Conservation (phyloP, 2,113 vertebrate genomes). For the Mixornis gularis region DNA sequence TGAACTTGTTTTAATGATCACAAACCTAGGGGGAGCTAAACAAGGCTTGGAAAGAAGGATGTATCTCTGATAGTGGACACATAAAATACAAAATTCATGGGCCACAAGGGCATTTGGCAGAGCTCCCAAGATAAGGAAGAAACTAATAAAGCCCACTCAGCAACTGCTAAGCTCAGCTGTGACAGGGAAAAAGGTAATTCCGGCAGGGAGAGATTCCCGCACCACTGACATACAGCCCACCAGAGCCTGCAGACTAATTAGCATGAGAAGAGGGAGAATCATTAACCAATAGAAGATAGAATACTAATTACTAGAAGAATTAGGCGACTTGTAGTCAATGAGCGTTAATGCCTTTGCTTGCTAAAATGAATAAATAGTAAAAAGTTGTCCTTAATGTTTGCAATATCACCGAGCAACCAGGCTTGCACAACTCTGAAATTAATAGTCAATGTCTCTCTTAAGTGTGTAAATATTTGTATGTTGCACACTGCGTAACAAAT, state of each 20-base stretch:
- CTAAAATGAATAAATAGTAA: not conserved
- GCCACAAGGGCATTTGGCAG: not conserved
- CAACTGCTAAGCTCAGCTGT: not conserved
- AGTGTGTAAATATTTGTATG: not conserved
- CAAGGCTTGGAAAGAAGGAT: not conserved
- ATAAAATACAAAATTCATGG: not conserved
- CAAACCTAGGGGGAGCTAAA: not conserved
- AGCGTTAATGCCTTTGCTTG: not conserved
- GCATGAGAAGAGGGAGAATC: not conserved
- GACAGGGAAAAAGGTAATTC: not conserved
- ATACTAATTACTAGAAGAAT: not conserved
- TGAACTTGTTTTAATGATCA: not conserved
- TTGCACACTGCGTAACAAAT: not conserved
- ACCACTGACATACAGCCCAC: not conserved
- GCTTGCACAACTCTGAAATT: not conserved
- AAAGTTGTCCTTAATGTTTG: not conserved
- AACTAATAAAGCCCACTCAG: not conserved
- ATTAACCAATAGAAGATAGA: not conserved
- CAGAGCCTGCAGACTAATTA: not conserved
- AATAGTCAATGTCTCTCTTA: not conserved
- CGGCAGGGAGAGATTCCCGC: rapidly evolving
- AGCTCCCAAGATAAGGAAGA: not conserved
- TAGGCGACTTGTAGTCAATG: not conserved
- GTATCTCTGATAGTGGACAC: not conserved
- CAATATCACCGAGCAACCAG: not conserved